phyloP scores from a whole-genome alignment of 2,888 invertebrate genomes.

The Tuta absoluta region DNA sequence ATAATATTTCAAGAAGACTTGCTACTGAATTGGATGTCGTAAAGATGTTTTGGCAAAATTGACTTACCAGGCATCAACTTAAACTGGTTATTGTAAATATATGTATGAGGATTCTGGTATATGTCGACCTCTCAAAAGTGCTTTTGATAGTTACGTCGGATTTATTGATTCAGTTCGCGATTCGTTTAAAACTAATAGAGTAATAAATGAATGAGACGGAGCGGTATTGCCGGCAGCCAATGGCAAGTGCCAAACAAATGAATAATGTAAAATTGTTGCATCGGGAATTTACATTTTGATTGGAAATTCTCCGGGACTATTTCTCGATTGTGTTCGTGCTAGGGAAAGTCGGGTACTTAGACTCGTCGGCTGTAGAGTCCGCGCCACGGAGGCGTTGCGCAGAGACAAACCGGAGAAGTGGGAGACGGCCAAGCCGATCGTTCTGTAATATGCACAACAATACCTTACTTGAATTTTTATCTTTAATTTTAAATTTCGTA shows the following conservation, averaged over 20 bases:
- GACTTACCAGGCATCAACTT: too few relatives aligned
- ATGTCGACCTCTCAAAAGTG: too few relatives aligned
- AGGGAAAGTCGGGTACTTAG: constrained; percentile 36
- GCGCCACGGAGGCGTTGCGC: neutral
- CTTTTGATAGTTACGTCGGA: neutral
- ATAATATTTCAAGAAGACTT: constrained; percentile 12
- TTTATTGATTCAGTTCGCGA: neutral
- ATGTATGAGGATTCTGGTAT: too few relatives aligned
- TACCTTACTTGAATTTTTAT: too few relatives aligned
- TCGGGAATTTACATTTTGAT: constrained; percentile 70
- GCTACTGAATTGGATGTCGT: constrained; percentile 13
- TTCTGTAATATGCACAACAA: too few relatives aligned
- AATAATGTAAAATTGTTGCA: constrained; percentile 55
- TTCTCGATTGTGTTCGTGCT: constrained; percentile 45
- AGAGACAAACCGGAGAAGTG: too few relatives aligned
- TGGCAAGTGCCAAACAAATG: constrained; percentile 32
- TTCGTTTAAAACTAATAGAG: neutral
- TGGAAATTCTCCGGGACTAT: constrained; percentile 59
- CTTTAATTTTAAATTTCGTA: too few relatives aligned
- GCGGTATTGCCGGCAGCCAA: constrained; percentile 13
- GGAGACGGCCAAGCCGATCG: too few relatives aligned
- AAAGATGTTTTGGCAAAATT: constrained; percentile 5
- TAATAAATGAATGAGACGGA: neutral
- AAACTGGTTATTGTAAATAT: too few relatives aligned
- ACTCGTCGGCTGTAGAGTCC: neutral